These are phyloP conservation scores for Bombus waltoni DNA, from an alignment of 1,140 invertebrate species.

Conservation along the genomic window DNA sequence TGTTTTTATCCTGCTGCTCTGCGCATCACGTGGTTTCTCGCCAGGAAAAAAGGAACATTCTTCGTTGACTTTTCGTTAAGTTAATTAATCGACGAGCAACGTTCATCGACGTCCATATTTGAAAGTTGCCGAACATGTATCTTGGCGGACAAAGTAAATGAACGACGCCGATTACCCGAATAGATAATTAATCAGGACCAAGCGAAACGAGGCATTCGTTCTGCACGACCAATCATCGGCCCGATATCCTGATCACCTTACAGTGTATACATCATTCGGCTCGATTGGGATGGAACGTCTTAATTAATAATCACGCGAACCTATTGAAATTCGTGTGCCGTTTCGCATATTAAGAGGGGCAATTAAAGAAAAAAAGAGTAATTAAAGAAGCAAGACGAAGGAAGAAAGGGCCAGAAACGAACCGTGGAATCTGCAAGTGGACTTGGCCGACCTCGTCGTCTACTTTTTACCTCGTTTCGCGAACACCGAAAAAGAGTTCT, in stretches of 20 bases:
- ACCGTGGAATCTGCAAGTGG: conserved; percentile 42
- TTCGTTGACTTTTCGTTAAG: background rate
- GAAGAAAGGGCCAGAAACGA: conserved; percentile 25
- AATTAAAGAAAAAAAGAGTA: conserved; percentile 32
- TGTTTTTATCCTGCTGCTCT: background rate
- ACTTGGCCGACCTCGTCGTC: conserved; percentile 56
- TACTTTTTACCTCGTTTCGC: conserved; percentile 65
- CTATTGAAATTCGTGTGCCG: conserved; percentile 65
- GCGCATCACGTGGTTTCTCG: background rate
- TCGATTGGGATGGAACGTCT: conserved; percentile 47
- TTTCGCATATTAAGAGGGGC: conserved; percentile 66
- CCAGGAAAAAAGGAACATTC: too few species aligned
- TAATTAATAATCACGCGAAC: conserved; percentile 69
- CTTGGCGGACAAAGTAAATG: conserved; percentile 33
- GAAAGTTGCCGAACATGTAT: conserved; percentile 7
- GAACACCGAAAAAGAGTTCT: conserved; percentile 67
- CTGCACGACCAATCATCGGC: conserved; percentile 41
- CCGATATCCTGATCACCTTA: conserved; percentile 50
- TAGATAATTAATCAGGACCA: conserved; percentile 56
- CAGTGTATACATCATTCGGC: conserved; percentile 33
- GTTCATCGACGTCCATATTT: background rate
- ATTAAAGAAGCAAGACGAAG: background rate
- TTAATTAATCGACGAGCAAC: conserved; percentile 13
- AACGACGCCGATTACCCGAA: conserved; percentile 46
- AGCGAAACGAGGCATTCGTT: conserved; percentile 27